Conservation (phyloP, 2,797 vertebrate genomes). For the Anguilla anguilla region DNA sequence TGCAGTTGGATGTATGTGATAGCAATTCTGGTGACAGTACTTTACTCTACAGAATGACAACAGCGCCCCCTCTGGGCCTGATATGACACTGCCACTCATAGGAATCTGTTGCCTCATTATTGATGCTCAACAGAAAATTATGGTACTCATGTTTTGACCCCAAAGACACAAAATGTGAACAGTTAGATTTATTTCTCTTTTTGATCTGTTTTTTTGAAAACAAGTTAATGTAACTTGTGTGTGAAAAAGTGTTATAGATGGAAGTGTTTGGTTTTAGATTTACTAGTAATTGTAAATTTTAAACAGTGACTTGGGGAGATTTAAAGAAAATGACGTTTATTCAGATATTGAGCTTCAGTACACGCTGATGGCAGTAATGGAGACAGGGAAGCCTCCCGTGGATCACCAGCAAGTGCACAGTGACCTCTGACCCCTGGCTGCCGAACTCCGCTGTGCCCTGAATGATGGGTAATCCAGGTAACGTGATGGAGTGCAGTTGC, state of each 20-base stretch:
- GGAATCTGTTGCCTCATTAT: neutral
- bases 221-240: conserved; percentile 5
- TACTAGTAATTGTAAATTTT: neutral
- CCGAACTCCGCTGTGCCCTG: neutral
- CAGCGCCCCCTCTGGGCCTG: neutral
- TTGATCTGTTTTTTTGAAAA: neutral
- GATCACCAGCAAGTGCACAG: neutral
- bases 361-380: neutral
- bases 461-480: neutral
- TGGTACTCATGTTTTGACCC: neutral
- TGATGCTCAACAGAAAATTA: neutral
- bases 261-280: neutral
- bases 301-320: neutral
- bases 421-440: neutral
- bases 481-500: neutral
- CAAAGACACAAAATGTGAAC: neutral
- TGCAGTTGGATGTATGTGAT: neutral
- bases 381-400: neutral
- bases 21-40: neutral
- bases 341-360: neutral
- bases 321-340: neutral
- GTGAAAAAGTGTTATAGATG: neutral
- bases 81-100: neutral
- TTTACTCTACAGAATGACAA: neutral
- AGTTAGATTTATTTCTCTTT: too few relatives aligned